A percentile compares a stretch with the other conserved stretches of the same genome.
Evolutionary conservation across 2,113 vertebrate genomes (phyloP).

Genomic region (Anseranas semipalmata): DNA sequence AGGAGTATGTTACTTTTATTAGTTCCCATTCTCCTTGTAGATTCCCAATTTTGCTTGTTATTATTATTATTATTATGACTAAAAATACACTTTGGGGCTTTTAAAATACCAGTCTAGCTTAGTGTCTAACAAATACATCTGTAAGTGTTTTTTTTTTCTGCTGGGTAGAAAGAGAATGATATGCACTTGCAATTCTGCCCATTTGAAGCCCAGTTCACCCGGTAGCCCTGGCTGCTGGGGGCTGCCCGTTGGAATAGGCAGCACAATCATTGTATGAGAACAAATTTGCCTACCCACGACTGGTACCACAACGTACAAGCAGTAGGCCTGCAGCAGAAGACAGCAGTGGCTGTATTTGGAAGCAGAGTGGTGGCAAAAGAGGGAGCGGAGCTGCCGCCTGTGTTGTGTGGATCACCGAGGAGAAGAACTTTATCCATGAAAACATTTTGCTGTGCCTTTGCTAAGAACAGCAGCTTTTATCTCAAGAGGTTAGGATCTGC

Average conservation of each 20-base stretch:
- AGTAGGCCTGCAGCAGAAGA: neutral
- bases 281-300: neutral
- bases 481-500: neutral
- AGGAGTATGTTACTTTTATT: neutral
- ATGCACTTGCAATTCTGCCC: fast-evolving
- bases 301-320: neutral
- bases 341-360: neutral
- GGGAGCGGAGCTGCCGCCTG: neutral
- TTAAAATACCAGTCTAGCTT: neutral
- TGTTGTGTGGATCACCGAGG: neutral
- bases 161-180: neutral
- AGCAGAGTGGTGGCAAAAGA: neutral
- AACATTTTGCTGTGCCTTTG: neutral
- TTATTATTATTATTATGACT: neutral
- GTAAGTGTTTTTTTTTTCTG: fast-evolving
- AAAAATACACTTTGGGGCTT: neutral
- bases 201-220: neutral
- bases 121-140: neutral
- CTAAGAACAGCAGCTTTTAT: neutral
- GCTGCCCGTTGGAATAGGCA: neutral
- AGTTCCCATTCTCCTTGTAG: neutral
- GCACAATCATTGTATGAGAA: neutral
- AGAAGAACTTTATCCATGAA: neutral
- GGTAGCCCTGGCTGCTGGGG: too few relatives aligned
- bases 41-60: neutral